A percentile compares a stretch with the other conserved stretches of the same genome.
These are phyloP conservation scores for Dinomys branickii DNA, from an alignment of 2,113 vertebrate genomes.

Conservation along the genomic window DNA sequence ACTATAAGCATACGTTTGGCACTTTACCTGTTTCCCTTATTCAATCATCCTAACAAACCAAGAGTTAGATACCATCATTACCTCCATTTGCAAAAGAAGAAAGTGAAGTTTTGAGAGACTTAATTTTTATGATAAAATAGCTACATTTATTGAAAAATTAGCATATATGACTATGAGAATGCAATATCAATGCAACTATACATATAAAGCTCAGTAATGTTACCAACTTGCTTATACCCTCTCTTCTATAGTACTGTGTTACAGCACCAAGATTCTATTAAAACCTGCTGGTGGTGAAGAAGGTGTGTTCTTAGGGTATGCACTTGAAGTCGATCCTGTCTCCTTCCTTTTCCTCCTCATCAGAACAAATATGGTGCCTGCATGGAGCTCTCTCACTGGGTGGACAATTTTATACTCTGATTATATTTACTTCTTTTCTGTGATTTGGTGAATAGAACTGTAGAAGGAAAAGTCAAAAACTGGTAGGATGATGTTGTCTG, in stretches of 20 bases:
- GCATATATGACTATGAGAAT: not conserved
- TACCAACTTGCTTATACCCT: not conserved
- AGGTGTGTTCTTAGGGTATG: not conserved
- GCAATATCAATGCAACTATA: not conserved
- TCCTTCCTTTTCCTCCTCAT: not conserved
- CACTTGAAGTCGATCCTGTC: not conserved
- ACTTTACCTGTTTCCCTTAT: not conserved
- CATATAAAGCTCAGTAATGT: not conserved
- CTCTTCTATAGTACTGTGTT: not conserved
- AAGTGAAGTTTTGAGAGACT: not conserved
- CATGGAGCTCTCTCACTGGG: not conserved
- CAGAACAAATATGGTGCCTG: not conserved
- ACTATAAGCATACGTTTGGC: not conserved
- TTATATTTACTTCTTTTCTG: not conserved
- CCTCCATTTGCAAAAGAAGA: not conserved
- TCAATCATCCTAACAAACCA: not conserved
- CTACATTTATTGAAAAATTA: not conserved
- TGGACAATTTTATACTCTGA: not conserved
- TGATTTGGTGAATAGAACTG: not conserved
- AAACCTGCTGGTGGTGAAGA: not conserved
- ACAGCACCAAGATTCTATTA: not conserved
- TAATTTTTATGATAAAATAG: not conserved
- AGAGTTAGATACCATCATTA: not conserved
- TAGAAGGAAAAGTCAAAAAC: not conserved
- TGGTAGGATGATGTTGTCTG: not conserved